Conservation (phyloP, 2,113 vertebrate genomes). For the Carassius auratus region DNA sequence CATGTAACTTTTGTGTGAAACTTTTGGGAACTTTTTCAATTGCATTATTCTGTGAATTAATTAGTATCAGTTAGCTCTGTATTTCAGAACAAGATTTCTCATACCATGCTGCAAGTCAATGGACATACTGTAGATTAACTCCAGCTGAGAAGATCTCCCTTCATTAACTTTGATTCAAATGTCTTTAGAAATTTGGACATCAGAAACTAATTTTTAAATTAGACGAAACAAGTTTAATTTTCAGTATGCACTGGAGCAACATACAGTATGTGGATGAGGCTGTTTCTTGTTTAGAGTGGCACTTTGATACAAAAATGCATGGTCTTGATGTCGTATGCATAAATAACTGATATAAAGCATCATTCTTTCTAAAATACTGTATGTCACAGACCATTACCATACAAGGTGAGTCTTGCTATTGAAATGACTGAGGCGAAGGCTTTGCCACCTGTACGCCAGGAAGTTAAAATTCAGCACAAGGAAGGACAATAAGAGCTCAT, state of each 20-base stretch:
- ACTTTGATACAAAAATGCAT: not conserved
- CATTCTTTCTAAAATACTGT: not conserved
- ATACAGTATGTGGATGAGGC: not conserved
- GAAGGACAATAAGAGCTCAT: slow-evolving; percentile 25
- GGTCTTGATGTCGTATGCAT: not conserved
- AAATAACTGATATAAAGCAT: not conserved
- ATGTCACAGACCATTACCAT: not conserved
- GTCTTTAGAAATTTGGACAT: too few relatives aligned
- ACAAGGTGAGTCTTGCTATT: not conserved
- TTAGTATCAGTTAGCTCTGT: not conserved
- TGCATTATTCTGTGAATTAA: not conserved
- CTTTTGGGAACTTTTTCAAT: not conserved
- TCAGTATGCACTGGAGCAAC: not conserved
- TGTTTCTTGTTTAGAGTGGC: not conserved
- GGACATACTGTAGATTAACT: too few relatives aligned
- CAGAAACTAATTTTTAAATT: too few relatives aligned
- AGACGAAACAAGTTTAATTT: too few relatives aligned
- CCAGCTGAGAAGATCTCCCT: not conserved
- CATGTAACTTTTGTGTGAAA: not conserved
- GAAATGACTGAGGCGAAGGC: not conserved
- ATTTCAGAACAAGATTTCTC: not conserved
- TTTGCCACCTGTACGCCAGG: not conserved
- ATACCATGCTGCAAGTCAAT: not conserved
- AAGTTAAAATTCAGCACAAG: slow-evolving; percentile 26
- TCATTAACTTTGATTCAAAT: not conserved